A percentile compares a stretch with the other conserved stretches of the same genome.
phyloP scores from a whole-genome alignment of 2,113 vertebrate genomes.

The Xiphophorus maculatus region DNA sequence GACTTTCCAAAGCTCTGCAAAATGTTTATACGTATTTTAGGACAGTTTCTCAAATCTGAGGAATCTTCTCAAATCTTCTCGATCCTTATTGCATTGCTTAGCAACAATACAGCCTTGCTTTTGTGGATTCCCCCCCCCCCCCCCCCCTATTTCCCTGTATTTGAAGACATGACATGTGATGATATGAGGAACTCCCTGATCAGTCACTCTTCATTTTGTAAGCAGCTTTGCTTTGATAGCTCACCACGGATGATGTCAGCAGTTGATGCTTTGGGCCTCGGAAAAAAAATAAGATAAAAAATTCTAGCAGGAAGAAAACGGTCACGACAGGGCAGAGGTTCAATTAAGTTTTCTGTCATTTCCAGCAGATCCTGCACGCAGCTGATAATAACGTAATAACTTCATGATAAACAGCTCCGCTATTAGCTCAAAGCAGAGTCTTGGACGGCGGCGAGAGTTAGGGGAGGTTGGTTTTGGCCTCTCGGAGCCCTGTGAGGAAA shows the following conservation, averaged over 20 bases:
- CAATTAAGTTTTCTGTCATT: conserved; percentile 34
- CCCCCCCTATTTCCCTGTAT: neutral
- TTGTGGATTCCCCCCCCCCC: neutral
- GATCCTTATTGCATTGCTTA: neutral
- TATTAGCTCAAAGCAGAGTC: conserved; percentile 69
- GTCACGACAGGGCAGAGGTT: conserved; percentile 28
- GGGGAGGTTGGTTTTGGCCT: conserved; percentile 67
- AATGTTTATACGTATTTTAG: neutral
- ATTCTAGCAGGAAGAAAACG: conserved; percentile 17
- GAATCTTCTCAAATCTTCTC: neutral
- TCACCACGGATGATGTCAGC: neutral
- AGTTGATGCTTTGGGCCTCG: neutral
- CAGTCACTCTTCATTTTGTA: neutral
- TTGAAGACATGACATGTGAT: neutral
- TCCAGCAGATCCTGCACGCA: conserved; percentile 22
- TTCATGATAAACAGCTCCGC: conserved; percentile 60
- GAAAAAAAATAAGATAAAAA: neutral
- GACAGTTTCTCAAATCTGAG: too few species aligned
- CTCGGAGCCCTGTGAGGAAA: conserved; percentile 71
- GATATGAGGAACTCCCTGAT: neutral
- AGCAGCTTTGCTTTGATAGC: neutral
- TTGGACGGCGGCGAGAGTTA: conserved; percentile 55
- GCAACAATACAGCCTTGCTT: neutral
- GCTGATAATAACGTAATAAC: conserved; percentile 62
- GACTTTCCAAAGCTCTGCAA: too few species aligned